Percentiles rank a stretch among this genome's conserved stretches.
Conservation (phyloP, 2,113 vertebrate species). For the Pelusios castaneus region DNA sequence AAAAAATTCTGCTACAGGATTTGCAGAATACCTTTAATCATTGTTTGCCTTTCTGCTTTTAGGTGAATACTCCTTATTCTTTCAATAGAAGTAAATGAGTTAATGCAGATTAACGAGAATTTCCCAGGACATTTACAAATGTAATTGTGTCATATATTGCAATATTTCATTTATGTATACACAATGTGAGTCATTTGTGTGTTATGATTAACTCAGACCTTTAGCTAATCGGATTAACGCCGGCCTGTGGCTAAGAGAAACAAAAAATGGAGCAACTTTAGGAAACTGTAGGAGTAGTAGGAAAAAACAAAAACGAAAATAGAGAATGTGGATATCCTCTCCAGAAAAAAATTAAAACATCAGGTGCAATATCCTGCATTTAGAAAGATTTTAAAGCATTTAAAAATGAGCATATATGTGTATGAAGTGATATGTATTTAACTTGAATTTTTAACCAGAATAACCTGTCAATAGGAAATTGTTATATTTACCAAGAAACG, state of each 20-base stretch:
- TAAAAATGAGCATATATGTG: background rate
- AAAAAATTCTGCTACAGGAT: background rate
- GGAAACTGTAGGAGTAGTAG: background rate
- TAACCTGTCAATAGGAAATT: background rate
- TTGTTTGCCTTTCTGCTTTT: background rate
- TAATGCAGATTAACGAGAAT: constrained; percentile 32
- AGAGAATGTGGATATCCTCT: background rate
- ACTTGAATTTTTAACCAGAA: background rate
- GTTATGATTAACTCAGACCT: background rate
- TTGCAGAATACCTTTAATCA: constrained; percentile 13
- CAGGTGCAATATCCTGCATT: background rate
- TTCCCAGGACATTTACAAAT: constrained; percentile 39
- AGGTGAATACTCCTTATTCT: background rate
- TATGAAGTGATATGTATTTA: background rate
- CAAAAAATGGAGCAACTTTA: background rate
- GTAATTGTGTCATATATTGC: constrained; percentile 14
- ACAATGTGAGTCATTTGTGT: constrained; percentile 29
- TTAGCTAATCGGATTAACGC: background rate
- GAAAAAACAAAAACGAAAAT: background rate
- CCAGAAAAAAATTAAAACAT: background rate
- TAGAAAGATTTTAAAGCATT: background rate
- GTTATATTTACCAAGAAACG: background rate
- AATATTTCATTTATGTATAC: constrained; percentile 31
- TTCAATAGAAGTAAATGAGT: background rate
- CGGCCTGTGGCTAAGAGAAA: background rate